Conservation (phyloP, 2,797 vertebrate species). For the Epinephelus coioides region DNA sequence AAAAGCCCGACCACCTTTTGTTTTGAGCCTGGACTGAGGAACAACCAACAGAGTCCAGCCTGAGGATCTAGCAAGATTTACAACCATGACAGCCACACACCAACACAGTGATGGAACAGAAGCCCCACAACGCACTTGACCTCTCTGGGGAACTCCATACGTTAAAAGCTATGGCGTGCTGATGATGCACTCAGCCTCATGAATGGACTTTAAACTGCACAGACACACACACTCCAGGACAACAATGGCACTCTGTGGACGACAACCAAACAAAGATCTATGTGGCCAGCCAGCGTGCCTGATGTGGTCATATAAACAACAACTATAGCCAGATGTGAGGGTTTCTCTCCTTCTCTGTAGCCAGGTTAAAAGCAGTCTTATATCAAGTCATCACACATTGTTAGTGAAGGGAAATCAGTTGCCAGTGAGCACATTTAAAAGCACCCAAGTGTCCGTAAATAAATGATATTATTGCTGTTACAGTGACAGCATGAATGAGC, state of each 20-base stretch:
- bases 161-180: constrained; percentile 54
- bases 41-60: no score
- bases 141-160: constrained; percentile 45
- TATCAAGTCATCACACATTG: no score
- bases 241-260: constrained; percentile 75
- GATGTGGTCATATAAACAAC: constrained; percentile 39
- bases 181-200: constrained; percentile 72
- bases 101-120: background rate
- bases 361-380: background rate
- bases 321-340: constrained; percentile 8
- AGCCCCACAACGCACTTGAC: constrained; percentile 6
- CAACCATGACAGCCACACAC: background rate
- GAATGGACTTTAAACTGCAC: constrained; percentile 67
- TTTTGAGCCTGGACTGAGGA: no score
- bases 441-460: background rate
- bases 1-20: no score
- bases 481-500: background rate
- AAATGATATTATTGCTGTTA: background rate
- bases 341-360: background rate
- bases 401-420: background rate
- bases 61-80: no score
- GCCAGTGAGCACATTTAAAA: background rate
- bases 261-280: constrained; percentile 55
- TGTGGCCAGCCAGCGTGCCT: constrained; percentile 29
- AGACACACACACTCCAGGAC: constrained; percentile 44